Base-by-base conservation (phyloP, 2,888 invertebrate genomes). In the Operophtera brumata region DNA sequence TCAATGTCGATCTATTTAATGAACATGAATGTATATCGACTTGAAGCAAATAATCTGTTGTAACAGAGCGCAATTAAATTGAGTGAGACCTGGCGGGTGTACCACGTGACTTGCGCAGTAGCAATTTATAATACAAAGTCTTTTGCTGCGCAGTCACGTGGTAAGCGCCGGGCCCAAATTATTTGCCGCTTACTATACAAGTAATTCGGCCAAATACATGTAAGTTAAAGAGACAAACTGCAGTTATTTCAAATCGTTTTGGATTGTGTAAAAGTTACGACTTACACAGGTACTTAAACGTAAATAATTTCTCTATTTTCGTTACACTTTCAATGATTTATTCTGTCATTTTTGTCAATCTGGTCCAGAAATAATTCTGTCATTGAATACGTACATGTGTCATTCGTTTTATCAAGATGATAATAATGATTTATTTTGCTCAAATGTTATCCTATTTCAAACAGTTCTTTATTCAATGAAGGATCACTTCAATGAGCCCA, bases 391-490 rank as follows among this genome's bases (percentile, higher is more conserved):
- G 6, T 41, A 12, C 9, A 46, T 20, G 13, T 42, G n/a, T n/a
- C n/a, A 30, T n/a, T 46, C 10, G 28, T 30, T 13, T 37, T 26
- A 30, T 12, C 20, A 10, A 12, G 10, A 4, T 20, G 20, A n/a
- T 20, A 12, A 37, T 35, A 35, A n/a, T 52, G 25, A 40, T 6
- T 28, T 46, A 8, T 41, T 10, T 32, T 20, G 20, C 32, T 25
- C 39, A 45, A 28, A 37, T 43, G 30, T 12, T 30, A 44, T 32
- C 3, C 10, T 13, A 7, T 45, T 11, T 35, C 7, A 12, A 1
- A 46, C 46, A 55, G 32, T 28, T 20, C 28, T 50, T 43, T 34
- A 49, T 43, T 50, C 40, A 54, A 54, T 50, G 35, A 43, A 14
- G 32, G 30, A 55, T 39, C 47, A 42, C 12, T 48, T 47, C 26